Evolutionary conservation across 2,113 vertebrate species (phyloP), one percentile per base, ranked within the genome.

Genomic region (Cervus canadensis): DNA sequence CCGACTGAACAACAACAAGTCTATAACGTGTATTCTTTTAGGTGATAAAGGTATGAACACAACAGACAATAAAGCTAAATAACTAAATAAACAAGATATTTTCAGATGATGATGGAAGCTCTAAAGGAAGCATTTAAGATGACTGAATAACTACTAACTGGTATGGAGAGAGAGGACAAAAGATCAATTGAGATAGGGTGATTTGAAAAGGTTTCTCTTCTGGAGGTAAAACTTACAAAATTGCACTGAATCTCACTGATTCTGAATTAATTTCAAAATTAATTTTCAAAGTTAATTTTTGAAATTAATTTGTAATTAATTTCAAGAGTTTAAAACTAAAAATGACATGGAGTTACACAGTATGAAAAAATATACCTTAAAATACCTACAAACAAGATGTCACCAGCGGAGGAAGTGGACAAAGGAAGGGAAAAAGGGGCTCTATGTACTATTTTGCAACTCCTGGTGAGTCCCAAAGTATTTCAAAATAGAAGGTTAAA

Each of bases 271-370:
- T 56, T 83, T 81, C 11, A 84, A 36, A 67, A 67, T 67, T 67
- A 67, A n/a, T n/a, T 67, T n/a, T n/a, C 33, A 67, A 67, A 67
- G 7, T n/a, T 67, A 67, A 64, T 64, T 64, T 64, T 64, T 64
- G 30, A 64, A n/a, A 33, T 64, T 64, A 64, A 64, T 67, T 67
- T 67, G 36, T n/a, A 90, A 83, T 26, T 19, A 50, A 83, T 60
- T 87, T 81, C 17, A 79, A n/a, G 92, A 76, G 56, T 91, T 91
- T 78, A 86, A 93, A 90, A 52, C 50, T 90, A 87, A 92, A 89
- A 88, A 40, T 50, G 87, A 43, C 36, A 48, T 59, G 26, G 14
- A 81, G 25, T 86, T n/a, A 74, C 1, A 81, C 19, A 45, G 64
- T 25, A 82, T 36, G 14, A 36, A 92, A 91, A 78, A 82, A 25